These are phyloP conservation scores for Drosophila rufa DNA, from an alignment of 1,140 invertebrate species.

Conservation along the genomic window DNA sequence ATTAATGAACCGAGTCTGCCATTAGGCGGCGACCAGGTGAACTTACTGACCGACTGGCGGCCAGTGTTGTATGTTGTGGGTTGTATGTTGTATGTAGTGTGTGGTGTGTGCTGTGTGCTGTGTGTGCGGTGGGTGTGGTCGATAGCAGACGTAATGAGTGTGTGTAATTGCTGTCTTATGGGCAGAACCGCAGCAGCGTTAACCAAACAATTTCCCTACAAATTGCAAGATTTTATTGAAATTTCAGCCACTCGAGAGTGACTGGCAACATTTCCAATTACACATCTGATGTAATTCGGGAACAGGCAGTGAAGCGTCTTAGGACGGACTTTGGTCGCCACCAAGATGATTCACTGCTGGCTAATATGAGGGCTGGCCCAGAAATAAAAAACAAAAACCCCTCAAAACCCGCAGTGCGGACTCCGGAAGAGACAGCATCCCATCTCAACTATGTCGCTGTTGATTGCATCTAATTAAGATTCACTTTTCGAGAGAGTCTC, in stretches of 20 bases:
- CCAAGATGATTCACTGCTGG: slow-evolving; percentile 25
- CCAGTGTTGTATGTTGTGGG: slow-evolving; percentile 1
- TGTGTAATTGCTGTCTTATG: slow-evolving; percentile 59
- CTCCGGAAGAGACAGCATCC: slow-evolving; percentile 42
- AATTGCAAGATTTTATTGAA: slow-evolving; percentile 39
- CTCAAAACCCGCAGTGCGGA: not conserved
- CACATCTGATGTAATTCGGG: slow-evolving; percentile 54
- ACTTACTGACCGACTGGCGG: slow-evolving; percentile 27
- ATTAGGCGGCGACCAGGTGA: slow-evolving; percentile 44
- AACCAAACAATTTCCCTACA: slow-evolving; percentile 32
- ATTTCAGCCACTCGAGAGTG: slow-evolving; percentile 43
- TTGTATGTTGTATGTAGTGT: not conserved
- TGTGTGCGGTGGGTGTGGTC: slow-evolving; percentile 51
- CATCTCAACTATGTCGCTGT: slow-evolving; percentile 29
- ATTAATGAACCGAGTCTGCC: slow-evolving; percentile 68
- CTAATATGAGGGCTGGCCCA: slow-evolving; percentile 8
- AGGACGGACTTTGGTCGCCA: slow-evolving; percentile 14
- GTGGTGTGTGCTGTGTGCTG: too few species aligned
- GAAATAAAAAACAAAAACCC: slow-evolving; percentile 6
- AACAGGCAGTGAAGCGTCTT: slow-evolving; percentile 53
- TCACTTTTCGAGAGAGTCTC: slow-evolving; percentile 41
- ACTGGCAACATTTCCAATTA: slow-evolving; percentile 50
- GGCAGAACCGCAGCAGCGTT: slow-evolving; percentile 39
- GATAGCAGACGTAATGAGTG: slow-evolving; percentile 19
- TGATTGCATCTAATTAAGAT: slow-evolving; percentile 78